Base-by-base conservation (phyloP, 37 sponge, comb jelly and placozoan species). In the Chondrosia reniformis region DNA sequence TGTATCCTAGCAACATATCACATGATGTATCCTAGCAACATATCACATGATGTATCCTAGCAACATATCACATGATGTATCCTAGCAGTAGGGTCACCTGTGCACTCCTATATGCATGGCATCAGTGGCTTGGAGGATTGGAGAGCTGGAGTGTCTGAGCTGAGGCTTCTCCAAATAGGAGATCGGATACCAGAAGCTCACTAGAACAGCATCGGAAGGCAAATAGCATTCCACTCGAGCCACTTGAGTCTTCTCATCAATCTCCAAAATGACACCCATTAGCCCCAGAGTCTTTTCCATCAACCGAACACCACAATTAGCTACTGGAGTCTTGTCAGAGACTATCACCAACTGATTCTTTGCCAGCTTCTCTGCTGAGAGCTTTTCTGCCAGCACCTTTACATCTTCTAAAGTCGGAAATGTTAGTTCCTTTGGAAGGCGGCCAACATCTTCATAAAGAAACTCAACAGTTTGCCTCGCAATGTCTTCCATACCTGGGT, bases 221-320 rank as follows among this genome's bases (percentile, higher is more conserved):
- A 97, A 74, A 82, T 97, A 97, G 67, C 92, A 90, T 77, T 97
- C 98, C 37, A 97, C 95, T 41, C 94, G 98, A 7, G 94, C 92
- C 46, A 93, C 15, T 44, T 97, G 76, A 22, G 19, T 54, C 38
- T 56, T 77, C 76, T 81, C 67, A 30, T 90, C 86, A 21, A 83
- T 57, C 32, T 45, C 72, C 17, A 83, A 45, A 3, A 86, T 87
- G 25, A 87, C 88, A 9, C 98, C 98, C 7, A 85, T 94, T 1
- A 97, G 88, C 0, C 94, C 94, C 62, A 85, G 85, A 0, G 98
- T 97, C 82, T 97, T 94, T 45, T 80, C 84, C 98, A 97, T 93
- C 55, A 82, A 65, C 30, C 89, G 52, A 5, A 92, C 91, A 36
- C 90, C 88, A 74, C 88, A 87, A 39, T 84, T 76, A 12, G 62